A percentile compares a stretch with the other conserved stretches of the same genome.
phyloP scores from a whole-genome alignment of 2,797 vertebrate genomes.

The Taenioides sp. region DNA sequence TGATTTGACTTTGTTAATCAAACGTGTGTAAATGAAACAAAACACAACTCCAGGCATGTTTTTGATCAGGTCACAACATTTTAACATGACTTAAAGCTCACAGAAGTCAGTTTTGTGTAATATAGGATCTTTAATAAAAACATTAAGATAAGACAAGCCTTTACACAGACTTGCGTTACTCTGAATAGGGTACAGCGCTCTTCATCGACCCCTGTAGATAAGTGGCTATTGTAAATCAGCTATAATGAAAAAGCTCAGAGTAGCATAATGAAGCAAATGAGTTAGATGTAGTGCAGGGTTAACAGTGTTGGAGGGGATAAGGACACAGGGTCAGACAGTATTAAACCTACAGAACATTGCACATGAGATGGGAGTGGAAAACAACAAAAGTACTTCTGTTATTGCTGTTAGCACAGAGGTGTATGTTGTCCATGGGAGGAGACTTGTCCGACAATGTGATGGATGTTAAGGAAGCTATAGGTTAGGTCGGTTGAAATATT shows the following conservation, averaged over 20 bases:
- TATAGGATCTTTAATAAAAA: no score
- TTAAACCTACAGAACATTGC: conserved; percentile 3
- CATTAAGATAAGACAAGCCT: conserved; percentile 17
- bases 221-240: conserved; percentile 42
- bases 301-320: conserved; percentile 8
- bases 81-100: no score
- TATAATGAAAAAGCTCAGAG: conserved; percentile 48
- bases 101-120: no score
- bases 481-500: conserved; percentile 12
- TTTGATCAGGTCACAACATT: no score
- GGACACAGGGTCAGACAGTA: conserved; percentile 30
- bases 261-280: conserved; percentile 52
- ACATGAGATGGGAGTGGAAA: neutral
- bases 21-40: no score
- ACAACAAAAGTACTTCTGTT: conserved; percentile 2
- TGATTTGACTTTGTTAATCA: no score
- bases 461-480: conserved; percentile 5
- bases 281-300: conserved; percentile 32
- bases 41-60: no score
- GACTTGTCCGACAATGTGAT: conserved; percentile 7
- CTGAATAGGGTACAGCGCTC: conserved; percentile 15
- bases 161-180: neutral
- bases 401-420: conserved; percentile 6
- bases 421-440: neutral
- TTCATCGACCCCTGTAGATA: conserved; percentile 18